Percentiles rank a stretch among this genome's conserved stretches.
These are phyloP conservation scores for Mycteria americana DNA, from an alignment of 2,797 vertebrate species.

Conservation along the genomic window DNA sequence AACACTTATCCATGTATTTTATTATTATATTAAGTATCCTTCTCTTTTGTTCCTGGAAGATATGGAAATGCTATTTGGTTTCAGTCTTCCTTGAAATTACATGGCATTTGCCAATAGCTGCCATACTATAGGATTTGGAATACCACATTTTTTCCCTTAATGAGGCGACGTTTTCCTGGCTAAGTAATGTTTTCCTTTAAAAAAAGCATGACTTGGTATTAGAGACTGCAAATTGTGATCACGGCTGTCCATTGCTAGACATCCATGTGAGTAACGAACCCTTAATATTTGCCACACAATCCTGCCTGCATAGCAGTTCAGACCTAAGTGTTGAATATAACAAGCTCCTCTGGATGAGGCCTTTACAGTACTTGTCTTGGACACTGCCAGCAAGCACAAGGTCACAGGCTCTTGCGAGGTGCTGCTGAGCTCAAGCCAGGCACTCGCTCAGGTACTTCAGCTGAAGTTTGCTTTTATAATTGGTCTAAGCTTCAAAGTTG, in stretches of 20 bases:
- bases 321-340: neutral
- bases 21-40: neutral
- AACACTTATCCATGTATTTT: neutral
- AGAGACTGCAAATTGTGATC: neutral
- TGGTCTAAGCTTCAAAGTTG: neutral
- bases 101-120: neutral
- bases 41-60: neutral
- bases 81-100: neutral
- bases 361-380: neutral
- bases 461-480: conserved; percentile 13
- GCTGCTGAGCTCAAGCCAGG: neutral
- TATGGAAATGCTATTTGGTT: neutral
- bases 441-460: neutral
- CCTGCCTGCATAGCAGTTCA: neutral
- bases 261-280: neutral
- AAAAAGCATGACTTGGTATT: neutral
- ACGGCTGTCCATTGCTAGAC: neutral
- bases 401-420: neutral
- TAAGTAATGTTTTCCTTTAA: neutral
- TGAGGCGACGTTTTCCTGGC: neutral
- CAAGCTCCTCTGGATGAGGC: neutral
- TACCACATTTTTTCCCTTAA: neutral
- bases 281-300: neutral
- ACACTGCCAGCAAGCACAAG: neutral
- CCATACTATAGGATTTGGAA: neutral